phyloP scores from a whole-genome alignment of 2,888 invertebrate species.

The Anthrax anthrax region DNA sequence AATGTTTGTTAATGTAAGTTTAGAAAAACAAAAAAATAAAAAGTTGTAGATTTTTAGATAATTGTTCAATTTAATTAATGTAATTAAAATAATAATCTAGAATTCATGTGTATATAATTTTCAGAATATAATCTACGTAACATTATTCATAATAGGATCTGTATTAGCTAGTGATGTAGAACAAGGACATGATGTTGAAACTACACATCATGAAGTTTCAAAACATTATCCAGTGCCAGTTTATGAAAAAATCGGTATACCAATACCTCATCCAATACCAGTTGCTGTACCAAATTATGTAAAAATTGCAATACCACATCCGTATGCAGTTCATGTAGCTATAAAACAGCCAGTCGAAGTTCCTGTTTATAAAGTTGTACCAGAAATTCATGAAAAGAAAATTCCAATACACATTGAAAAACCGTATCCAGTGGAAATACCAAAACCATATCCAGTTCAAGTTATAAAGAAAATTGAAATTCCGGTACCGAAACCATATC shows the following conservation, averaged over 20 bases:
- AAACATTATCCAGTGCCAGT: constrained; percentile 56
- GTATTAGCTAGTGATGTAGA: constrained; percentile 31
- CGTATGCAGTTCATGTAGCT: constrained; percentile 54
- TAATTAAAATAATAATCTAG: too few species aligned
- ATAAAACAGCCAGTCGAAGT: constrained; percentile 57
- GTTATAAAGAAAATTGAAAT: constrained; percentile 61
- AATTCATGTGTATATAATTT: background rate
- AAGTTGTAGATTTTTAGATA: too few species aligned
- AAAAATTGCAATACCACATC: constrained; percentile 58
- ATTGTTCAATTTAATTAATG: too few species aligned
- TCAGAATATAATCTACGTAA: constrained; percentile 8
- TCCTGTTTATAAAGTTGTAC: constrained; percentile 57
- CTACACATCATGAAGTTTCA: constrained; percentile 50
- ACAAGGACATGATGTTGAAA: constrained; percentile 40
- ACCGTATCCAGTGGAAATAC: constrained; percentile 48
- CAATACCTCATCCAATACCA: constrained; percentile 59
- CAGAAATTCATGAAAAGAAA: constrained; percentile 55
- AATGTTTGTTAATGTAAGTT: too few species aligned
- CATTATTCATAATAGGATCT: background rate
- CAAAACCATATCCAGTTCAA: constrained; percentile 61
- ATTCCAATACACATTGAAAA: constrained; percentile 62
- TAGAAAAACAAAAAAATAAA: too few species aligned
- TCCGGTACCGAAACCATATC: constrained; percentile 55
- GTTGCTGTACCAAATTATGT: constrained; percentile 47
- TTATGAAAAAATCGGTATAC: constrained; percentile 55